phyloP scores from a whole-genome alignment of 2,797 vertebrate genomes.

The Hemitrygon akajei region DNA sequence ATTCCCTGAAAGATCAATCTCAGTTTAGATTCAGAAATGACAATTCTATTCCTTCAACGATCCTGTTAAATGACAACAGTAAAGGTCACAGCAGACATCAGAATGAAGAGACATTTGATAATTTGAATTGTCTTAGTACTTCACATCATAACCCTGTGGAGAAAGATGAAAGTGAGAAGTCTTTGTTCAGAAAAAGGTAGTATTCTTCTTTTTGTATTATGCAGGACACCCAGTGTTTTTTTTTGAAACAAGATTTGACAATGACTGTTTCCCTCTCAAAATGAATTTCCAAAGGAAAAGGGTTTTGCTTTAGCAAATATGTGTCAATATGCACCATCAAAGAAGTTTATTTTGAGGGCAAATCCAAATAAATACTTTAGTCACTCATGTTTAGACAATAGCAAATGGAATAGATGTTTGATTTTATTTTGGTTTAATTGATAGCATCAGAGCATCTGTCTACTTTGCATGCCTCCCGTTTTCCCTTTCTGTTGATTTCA shows the following conservation, averaged over 20 bases:
- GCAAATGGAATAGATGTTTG: no score
- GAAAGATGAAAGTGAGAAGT: conserved; percentile 46
- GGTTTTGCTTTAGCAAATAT: background rate
- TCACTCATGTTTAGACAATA: background rate
- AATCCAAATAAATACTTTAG: background rate
- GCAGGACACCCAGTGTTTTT: background rate
- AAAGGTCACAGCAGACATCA: conserved; percentile 35
- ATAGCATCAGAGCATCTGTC: background rate
- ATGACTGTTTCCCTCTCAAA: background rate
- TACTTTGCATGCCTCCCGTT: background rate
- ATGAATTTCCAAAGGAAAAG: background rate
- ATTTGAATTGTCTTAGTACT: conserved; percentile 31
- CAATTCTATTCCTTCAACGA: conserved; percentile 29
- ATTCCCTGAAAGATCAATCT: conserved; percentile 31
- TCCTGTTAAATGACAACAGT: conserved; percentile 30
- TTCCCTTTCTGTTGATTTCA: background rate
- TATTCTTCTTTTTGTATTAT: conserved; percentile 33
- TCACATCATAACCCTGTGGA: conserved; percentile 34
- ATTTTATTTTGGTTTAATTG: background rate
- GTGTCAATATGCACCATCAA: background rate
- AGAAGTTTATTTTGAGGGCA: conserved; percentile 1
- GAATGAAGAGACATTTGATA: conserved; percentile 33
- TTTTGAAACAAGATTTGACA: background rate
- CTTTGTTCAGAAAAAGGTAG: conserved; percentile 56
- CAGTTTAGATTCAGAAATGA: conserved; percentile 17